Conservation (phyloP, 92 coral and sea anemone genomes). For the Palythoa grandiflora region DNA sequence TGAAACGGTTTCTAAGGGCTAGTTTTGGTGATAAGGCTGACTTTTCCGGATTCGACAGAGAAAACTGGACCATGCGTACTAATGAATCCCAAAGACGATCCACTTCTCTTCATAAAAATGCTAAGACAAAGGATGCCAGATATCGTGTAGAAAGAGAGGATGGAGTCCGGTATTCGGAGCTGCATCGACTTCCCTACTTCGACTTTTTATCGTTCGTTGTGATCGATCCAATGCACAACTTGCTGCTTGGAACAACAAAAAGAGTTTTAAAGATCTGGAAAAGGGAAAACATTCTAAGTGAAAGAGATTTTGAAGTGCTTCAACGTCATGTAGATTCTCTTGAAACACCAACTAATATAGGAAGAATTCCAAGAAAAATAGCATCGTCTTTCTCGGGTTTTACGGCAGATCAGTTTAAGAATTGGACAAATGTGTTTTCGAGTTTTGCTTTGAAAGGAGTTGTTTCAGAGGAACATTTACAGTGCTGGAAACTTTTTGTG, state of each 20-base stretch:
- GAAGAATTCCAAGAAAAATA: constrained; percentile 9
- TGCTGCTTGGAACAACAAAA: constrained; percentile 31
- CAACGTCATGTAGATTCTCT: not conserved
- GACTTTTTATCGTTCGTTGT: not conserved
- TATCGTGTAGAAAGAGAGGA: not conserved
- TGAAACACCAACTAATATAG: not conserved
- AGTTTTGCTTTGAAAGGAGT: constrained; percentile 16
- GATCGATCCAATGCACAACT: constrained; percentile 29
- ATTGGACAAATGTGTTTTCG: constrained; percentile 19
- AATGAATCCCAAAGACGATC: constrained; percentile 17
- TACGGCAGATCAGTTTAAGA: constrained; percentile 39
- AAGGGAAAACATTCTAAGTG: not conserved
- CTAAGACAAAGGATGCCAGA: not conserved
- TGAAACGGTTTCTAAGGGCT: constrained; percentile 49
- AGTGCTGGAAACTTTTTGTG: constrained; percentile 68
- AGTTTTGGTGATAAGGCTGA: constrained; percentile 51
- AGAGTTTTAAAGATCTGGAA: constrained; percentile 11
- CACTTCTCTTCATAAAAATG: not conserved
- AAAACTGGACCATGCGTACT: constrained; percentile 39
- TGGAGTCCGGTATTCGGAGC: not conserved
- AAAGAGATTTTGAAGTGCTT: not conserved
- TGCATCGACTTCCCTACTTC: constrained; percentile 15
- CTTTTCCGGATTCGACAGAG: not conserved
- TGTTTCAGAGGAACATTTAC: constrained; percentile 53
- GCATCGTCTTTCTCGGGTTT: constrained; percentile 15